Base-by-base conservation (phyloP, 92 coral and sea anemone species). In the Umimayanthus chanpuru region DNA sequence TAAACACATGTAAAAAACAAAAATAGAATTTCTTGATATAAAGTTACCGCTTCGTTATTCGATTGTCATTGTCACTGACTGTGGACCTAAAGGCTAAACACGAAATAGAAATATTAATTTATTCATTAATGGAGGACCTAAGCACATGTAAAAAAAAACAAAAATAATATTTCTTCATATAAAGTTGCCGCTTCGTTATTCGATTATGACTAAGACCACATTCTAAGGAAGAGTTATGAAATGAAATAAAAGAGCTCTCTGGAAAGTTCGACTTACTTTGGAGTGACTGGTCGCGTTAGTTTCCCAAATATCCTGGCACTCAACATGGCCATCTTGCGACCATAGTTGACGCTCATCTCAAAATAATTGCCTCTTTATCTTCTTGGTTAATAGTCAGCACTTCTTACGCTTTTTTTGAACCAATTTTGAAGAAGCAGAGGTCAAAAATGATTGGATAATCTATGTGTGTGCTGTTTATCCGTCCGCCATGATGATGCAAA, bases 281-380 rank as follows among this genome's bases (percentile, higher is more conserved):
- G 86, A 21, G 99, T 97, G 36, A 96, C 98, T 30, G 95, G 99
- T 75, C 99, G 94, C 8, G 96, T 94, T 53, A 97, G 88, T 83
- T 94, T 93, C 68, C 99, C 99, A 92, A 97, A 97, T 81, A 97
- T 97, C 90, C 99, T 93, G 16, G 99, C 98, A 65, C 93, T 94
- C 77, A 97, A 91, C 77, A 97, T 92, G 39, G 96, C 94, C 98
- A 97, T 97, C 88, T 91, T 97, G 79, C 99, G 91, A 23, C 91
- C 92, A 88, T 97, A 97, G 81, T 92, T 95, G 67, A 95, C 88
- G 64, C 98, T 97, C 99, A 97, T 97, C 11, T 86, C 89, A 44
- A 71, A 28, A 14, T 53, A 9, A 16, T 38, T 74, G 11, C n/a
- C 39, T 38, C 44, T 73, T 30, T 73, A 30, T 30, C 44, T 73